Evolutionary conservation across 2,888 invertebrate genomes (phyloP).

Genomic region (Mesochorus sp.): DNA sequence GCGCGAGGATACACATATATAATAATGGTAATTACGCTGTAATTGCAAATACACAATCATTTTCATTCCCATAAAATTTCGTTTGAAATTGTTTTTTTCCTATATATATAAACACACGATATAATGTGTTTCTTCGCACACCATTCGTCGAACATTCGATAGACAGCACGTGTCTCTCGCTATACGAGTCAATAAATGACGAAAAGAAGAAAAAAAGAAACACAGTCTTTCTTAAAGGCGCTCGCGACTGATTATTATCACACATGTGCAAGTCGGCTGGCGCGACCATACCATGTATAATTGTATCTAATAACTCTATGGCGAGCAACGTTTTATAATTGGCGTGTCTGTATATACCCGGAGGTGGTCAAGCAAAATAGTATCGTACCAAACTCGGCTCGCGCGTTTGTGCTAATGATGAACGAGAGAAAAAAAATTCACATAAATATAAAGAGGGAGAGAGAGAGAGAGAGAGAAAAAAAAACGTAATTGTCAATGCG

Average conservation of each 20-base stretch:
- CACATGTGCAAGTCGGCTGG: constrained; percentile 2
- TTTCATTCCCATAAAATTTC: too few relatives aligned
- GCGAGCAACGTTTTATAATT: constrained; percentile 15
- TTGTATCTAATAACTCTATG: constrained; percentile 36
- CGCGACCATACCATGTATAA: constrained; percentile 31
- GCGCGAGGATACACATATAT: too few relatives aligned
- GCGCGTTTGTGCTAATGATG: not conserved
- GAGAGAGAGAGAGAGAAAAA: not conserved
- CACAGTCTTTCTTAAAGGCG: not conserved
- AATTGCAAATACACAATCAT: too few relatives aligned
- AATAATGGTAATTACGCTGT: too few relatives aligned
- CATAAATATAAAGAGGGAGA: too few relatives aligned
- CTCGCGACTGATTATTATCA: constrained; percentile 5
- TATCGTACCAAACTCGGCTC: constrained; percentile 16
- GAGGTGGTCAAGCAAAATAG: constrained; percentile 3
- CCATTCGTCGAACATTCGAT: constrained; percentile 7
- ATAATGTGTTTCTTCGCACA: too few relatives aligned
- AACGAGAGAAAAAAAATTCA: not conserved
- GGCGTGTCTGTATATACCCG: not conserved
- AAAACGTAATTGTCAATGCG: not conserved
- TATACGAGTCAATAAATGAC: not conserved
- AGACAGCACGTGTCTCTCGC: constrained; percentile 10
- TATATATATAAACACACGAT: too few relatives aligned
- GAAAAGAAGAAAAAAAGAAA: not conserved
- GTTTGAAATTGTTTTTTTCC: too few relatives aligned